Base-by-base conservation (phyloP, 2,113 vertebrate genomes). In the Cavia porcellus region DNA sequence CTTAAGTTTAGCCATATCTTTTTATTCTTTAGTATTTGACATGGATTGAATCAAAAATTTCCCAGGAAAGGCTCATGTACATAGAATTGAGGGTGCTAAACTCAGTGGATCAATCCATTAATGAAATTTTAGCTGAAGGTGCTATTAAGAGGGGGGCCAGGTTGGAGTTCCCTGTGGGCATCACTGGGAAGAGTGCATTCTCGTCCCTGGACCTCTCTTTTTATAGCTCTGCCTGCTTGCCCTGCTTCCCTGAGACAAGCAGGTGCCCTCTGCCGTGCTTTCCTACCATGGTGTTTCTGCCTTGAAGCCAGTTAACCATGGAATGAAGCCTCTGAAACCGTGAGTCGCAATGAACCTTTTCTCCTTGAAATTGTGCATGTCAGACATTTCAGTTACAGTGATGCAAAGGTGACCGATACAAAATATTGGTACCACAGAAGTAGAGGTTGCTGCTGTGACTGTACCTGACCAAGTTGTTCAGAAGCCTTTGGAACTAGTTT, bases 11-110 rank as follows among this genome's bases (percentile, higher is more conserved):
- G 72, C 24, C 22, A 84, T 25, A 91, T 84, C 1, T 7, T 50
- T 94, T 84, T 24, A 82, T 72, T 86, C 52, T 74, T 93, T 80
- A 95, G 17, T 93, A 70, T 70, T n/a, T 70, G 66, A 4, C 42
- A 72, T 72, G n/a, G 70, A 22, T 72, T 38, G 70, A 19, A 38
- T 72, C 35, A 38, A 70, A 45, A 75, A 25, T 45, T 75, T 12
- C 74, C 42, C 74, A 42, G n/a, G 6, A 30, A 77, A 77, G 42
- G 12, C 12, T 77, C 24, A 13, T 28, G 4, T 5, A 47, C 28
- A 28, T 24, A 77, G 42, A 28, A 15, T 47, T 28, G 74, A 30
- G 25, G 11, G 9, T 47, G 74, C 5, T 75, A 24, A 45, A 14
- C 19, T 30, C 74, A 77, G 1, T 77, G 74, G 42, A 47, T 24